phyloP scores from a whole-genome alignment of 2,888 invertebrate species.

The Acrocera orbiculus region DNA sequence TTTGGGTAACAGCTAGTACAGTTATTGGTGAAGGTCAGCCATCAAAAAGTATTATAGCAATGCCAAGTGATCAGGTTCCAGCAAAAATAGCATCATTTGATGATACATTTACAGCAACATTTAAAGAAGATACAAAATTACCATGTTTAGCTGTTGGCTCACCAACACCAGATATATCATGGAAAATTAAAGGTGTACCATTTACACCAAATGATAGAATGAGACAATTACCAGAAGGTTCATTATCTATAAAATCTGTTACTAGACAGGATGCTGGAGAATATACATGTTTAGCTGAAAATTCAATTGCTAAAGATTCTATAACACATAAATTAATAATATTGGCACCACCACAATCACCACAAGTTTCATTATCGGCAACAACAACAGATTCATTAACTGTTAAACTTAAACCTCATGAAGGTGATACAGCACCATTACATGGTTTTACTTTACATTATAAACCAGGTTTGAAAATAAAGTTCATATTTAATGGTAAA shows the following conservation, averaged over 20 bases:
- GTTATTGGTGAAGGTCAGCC: slow-evolving; percentile 86
- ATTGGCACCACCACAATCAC: slow-evolving; percentile 56
- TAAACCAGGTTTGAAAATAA: slow-evolving; percentile 57
- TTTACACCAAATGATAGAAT: slow-evolving; percentile 67
- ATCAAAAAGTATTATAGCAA: slow-evolving; percentile 70
- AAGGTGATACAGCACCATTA: slow-evolving; percentile 69
- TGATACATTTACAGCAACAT: slow-evolving; percentile 78
- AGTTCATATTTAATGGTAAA: not conserved
- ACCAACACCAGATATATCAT: slow-evolving; percentile 73
- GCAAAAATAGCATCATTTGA: slow-evolving; percentile 92
- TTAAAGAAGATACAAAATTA: slow-evolving; percentile 78
- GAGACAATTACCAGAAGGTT: slow-evolving; percentile 73
- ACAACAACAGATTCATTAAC: slow-evolving; percentile 59
- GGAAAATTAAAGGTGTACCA: slow-evolving; percentile 71
- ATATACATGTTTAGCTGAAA: slow-evolving; percentile 85
- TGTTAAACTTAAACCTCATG: slow-evolving; percentile 51
- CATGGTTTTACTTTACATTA: slow-evolving; percentile 84
- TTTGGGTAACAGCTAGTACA: slow-evolving; percentile 89
- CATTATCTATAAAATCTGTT: slow-evolving; percentile 76
- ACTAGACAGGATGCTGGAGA: slow-evolving; percentile 83
- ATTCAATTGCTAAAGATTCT: slow-evolving; percentile 80
- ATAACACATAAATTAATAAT: slow-evolving; percentile 80
- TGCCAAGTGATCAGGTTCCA: slow-evolving; percentile 62
- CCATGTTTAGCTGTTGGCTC: slow-evolving; percentile 86
- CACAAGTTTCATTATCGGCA: slow-evolving; percentile 54